These are phyloP conservation scores for Halocynthia roretzi DNA, from an alignment of 23 tunicate species.

Conservation along the genomic window DNA sequence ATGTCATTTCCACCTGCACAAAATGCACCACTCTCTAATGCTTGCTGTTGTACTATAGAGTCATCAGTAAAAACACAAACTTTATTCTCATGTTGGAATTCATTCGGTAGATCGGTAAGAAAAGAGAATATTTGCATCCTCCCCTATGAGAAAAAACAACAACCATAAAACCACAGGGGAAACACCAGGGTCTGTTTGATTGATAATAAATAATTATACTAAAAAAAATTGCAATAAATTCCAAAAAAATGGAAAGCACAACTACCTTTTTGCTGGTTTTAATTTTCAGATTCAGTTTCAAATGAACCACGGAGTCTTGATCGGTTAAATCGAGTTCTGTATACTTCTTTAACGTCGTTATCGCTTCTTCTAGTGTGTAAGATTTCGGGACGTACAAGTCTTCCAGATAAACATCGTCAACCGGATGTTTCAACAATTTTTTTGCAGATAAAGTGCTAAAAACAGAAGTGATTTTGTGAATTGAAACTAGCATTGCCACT, in stretches of 20 bases:
- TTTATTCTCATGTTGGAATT: conserved; percentile 7
- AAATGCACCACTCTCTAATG: conserved; percentile 5
- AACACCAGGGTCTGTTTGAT: too few relatives aligned
- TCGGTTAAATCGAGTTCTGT: conserved; percentile 20
- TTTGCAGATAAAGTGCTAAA: background rate
- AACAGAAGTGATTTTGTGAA: too few relatives aligned
- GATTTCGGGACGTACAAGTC: conserved; percentile 12
- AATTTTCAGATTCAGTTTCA: background rate
- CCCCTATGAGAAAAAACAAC: background rate
- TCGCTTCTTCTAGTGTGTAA: background rate
- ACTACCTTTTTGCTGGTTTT: background rate
- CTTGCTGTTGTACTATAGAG: background rate
- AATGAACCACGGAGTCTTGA: background rate
- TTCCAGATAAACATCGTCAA: conserved; percentile 14
- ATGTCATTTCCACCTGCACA: conserved; percentile 14
- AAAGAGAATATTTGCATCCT: background rate
- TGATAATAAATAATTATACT: too few relatives aligned
- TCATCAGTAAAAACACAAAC: conserved; percentile 22
- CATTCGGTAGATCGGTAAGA: conserved; percentile 2
- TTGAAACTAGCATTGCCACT: too few relatives aligned
- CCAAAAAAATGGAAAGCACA: too few relatives aligned
- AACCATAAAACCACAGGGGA: too few relatives aligned
- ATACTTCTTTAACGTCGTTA: conserved; percentile 17
- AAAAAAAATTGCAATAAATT: too few relatives aligned
- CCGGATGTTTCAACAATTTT: conserved; percentile 11